phyloP scores from a whole-genome alignment of 2,888 invertebrate species.

The Cephus rjabovi region DNA sequence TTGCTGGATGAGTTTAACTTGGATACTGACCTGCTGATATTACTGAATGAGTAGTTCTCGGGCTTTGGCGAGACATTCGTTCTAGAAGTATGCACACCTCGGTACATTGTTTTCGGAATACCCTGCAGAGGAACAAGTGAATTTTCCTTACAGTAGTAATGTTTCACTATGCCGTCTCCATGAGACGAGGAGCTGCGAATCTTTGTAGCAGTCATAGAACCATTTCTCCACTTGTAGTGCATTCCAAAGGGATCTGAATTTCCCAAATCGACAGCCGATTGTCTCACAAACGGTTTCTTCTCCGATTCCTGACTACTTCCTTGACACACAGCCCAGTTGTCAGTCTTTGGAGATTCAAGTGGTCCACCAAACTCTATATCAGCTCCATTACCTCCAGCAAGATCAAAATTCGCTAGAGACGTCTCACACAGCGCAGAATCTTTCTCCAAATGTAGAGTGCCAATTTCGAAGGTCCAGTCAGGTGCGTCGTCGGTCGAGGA shows the following conservation, averaged over 20 bases:
- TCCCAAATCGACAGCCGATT: neutral
- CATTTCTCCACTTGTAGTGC: neutral
- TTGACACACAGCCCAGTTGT: neutral
- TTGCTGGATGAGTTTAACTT: neutral
- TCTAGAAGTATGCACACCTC: neutral
- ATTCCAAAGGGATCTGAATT: neutral
- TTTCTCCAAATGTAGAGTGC: neutral
- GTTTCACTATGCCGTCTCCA: neutral
- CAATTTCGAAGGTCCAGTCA: constrained; percentile 18
- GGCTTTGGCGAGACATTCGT: neutral
- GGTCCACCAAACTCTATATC: neutral
- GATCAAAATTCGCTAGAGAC: neutral
- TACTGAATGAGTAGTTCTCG: neutral
- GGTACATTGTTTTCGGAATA: neutral
- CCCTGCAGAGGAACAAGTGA: neutral
- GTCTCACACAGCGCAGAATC: neutral
- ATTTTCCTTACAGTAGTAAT: neutral
- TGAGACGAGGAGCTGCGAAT: neutral
- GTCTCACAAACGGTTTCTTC: neutral
- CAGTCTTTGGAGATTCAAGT: neutral
- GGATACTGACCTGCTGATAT: neutral
- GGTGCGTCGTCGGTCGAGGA: constrained; percentile 14
- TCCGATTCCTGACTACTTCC: neutral
- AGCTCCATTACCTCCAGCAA: neutral
- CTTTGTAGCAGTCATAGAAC: neutral